These are phyloP conservation scores for Nephotettix cincticeps DNA, from an alignment of 1,140 invertebrate species.

Conservation along the genomic window DNA sequence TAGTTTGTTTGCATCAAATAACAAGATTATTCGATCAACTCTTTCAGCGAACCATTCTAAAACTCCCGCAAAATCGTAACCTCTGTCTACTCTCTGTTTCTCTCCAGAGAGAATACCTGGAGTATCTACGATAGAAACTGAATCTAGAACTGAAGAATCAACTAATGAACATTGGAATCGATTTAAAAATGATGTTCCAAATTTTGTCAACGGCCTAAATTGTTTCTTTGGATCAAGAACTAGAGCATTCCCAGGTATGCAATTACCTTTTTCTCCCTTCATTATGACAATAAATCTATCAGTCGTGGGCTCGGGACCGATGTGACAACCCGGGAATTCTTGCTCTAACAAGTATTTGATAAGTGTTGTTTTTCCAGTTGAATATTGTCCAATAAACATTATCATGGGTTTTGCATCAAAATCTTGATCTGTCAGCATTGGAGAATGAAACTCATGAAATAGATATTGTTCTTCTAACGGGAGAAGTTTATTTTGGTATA, in stretches of 20 bases:
- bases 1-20: slow-evolving; percentile 75
- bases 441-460: slow-evolving; percentile 76
- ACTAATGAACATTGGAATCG: slow-evolving; percentile 90
- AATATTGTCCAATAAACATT: slow-evolving; percentile 71
- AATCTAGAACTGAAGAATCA: slow-evolving; percentile 82
- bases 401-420: slow-evolving; percentile 77
- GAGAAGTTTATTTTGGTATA: slow-evolving; percentile 64
- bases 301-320: slow-evolving; percentile 65
- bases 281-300: slow-evolving; percentile 73
- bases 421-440: slow-evolving; percentile 67
- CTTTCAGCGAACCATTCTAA: slow-evolving; percentile 75
- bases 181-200: slow-evolving; percentile 73
- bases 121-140: slow-evolving; percentile 95
- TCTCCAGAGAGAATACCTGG: slow-evolving; percentile 92
- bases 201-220: slow-evolving; percentile 63
- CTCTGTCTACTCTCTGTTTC: slow-evolving; percentile 93
- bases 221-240: slow-evolving; percentile 73
- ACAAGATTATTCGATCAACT: slow-evolving; percentile 69
- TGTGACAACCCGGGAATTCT: slow-evolving; percentile 66
- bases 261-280: slow-evolving; percentile 59
- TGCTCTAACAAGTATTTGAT: slow-evolving; percentile 64
- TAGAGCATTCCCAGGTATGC: slow-evolving; percentile 72
- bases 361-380: slow-evolving; percentile 75
- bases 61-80: slow-evolving; percentile 80
- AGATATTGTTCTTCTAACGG: slow-evolving; percentile 68